A percentile compares a stretch with the other conserved stretches of the same genome.
These are phyloP conservation scores for Orchesella cincta DNA, from an alignment of 1,140 invertebrate species.

Conservation along the genomic window DNA sequence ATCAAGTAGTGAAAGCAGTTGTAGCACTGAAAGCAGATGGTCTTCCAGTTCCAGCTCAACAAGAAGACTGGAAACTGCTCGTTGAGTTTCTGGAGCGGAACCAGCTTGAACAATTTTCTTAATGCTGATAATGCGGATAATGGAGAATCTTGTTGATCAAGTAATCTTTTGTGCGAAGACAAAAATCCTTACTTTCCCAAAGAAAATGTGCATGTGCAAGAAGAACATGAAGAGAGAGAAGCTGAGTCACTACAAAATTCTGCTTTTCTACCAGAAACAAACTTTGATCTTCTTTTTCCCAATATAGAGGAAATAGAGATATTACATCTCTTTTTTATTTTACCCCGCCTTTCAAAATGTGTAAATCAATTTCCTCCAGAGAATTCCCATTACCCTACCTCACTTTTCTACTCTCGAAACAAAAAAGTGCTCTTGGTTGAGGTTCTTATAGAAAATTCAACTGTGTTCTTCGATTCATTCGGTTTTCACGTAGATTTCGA, in stretches of 20 bases:
- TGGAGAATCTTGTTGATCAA: background rate
- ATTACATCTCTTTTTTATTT: background rate
- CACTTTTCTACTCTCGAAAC: background rate
- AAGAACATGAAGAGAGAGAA: background rate
- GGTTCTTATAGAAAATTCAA: too few species aligned
- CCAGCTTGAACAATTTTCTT: background rate
- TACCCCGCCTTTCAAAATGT: background rate
- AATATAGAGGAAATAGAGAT: too few species aligned
- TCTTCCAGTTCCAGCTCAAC: slow-evolving; percentile 12
- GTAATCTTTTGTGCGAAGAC: too few species aligned
- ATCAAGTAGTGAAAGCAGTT: background rate
- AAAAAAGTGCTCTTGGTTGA: background rate
- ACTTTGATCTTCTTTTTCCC: background rate
- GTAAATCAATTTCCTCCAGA: background rate
- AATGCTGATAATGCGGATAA: background rate
- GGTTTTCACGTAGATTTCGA: too few species aligned
- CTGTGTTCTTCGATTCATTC: too few species aligned
- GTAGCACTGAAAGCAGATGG: slow-evolving; percentile 7
- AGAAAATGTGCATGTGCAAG: background rate
- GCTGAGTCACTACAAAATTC: background rate
- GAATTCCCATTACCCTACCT: background rate
- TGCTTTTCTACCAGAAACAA: background rate
- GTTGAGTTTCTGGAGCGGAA: background rate
- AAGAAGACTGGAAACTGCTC: background rate
- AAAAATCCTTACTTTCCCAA: too few species aligned